phyloP scores from a whole-genome alignment of 2,797 vertebrate genomes.

The Aldrovandia affinis region DNA sequence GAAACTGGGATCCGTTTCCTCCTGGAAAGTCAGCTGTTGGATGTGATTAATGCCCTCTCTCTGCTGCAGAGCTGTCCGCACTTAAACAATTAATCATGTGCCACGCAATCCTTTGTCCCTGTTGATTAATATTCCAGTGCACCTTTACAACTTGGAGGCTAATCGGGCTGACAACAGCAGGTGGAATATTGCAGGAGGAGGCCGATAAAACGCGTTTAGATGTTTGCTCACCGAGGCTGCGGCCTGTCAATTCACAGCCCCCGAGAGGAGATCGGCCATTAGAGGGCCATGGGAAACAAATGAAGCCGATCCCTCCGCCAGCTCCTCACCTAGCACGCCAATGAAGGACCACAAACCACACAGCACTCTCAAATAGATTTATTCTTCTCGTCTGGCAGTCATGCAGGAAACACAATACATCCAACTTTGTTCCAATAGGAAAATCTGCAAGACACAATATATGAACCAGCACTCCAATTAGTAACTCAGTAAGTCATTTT shows the following conservation, averaged over 20 bases:
- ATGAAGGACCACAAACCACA: constrained; percentile 72
- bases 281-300: constrained; percentile 81
- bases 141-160: constrained; percentile 70
- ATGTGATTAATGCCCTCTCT: constrained; percentile 61
- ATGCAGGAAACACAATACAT: constrained; percentile 75
- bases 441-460: constrained; percentile 69
- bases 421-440: constrained; percentile 70
- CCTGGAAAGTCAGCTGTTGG: constrained; percentile 51
- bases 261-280: constrained; percentile 76
- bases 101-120: constrained; percentile 63
- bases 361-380: constrained; percentile 73
- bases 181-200: constrained; percentile 66
- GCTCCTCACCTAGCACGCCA: constrained; percentile 80
- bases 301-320: constrained; percentile 80
- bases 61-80: constrained; percentile 61
- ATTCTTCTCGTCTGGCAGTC: constrained; percentile 68
- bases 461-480: constrained; percentile 55
- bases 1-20: constrained; percentile 44
- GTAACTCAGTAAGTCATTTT: no score
- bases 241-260: constrained; percentile 75
- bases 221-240: constrained; percentile 72
- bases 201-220: constrained; percentile 67
- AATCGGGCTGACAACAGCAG: constrained; percentile 61
- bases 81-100: constrained; percentile 69
- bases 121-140: constrained; percentile 72